A percentile compares a stretch with the other conserved stretches of the same genome.
Conservation (phyloP, 2,888 invertebrate genomes). For the Endomychus coccineus region DNA sequence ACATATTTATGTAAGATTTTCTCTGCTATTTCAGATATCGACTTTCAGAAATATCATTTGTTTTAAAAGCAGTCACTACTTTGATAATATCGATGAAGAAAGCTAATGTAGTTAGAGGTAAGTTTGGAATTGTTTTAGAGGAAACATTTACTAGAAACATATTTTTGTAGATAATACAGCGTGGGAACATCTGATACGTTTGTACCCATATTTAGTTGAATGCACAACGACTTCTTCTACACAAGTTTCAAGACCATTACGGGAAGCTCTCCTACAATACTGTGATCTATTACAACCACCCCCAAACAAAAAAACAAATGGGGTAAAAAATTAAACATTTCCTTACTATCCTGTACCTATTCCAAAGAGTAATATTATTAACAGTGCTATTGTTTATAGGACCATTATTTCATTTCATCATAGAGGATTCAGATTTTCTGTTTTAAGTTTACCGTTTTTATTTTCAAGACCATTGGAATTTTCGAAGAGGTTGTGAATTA, state of each 20-base stretch:
- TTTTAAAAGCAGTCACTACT: conserved; percentile 88
- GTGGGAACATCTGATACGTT: conserved; percentile 87
- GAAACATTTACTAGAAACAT: conserved; percentile 7
- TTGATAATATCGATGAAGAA: conserved; percentile 87
- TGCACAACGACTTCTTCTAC: conserved; percentile 74
- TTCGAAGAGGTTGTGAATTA: too few species aligned
- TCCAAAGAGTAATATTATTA: too few species aligned
- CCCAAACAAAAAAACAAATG: conserved; percentile 20
- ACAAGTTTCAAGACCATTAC: conserved; percentile 70
- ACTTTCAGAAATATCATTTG: conserved; percentile 92
- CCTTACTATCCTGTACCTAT: too few species aligned
- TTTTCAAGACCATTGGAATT: too few species aligned
- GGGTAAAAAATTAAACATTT: conserved; percentile 16
- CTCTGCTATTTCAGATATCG: conserved; percentile 60
- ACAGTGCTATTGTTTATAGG: too few species aligned
- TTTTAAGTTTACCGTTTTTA: too few species aligned
- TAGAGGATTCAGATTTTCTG: too few species aligned
- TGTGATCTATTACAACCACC: conserved; percentile 71
- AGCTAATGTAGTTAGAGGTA: conserved; percentile 80
- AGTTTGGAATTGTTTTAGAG: conserved; percentile 10
- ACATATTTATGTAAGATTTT: too few species aligned
- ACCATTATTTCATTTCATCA: too few species aligned
- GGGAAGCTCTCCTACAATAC: conserved; percentile 84
- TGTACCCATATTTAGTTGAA: conserved; percentile 86
- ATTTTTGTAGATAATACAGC: conserved; percentile 66